phyloP scores from a whole-genome alignment of 2,888 invertebrate genomes.

The Trachelus stipa region DNA sequence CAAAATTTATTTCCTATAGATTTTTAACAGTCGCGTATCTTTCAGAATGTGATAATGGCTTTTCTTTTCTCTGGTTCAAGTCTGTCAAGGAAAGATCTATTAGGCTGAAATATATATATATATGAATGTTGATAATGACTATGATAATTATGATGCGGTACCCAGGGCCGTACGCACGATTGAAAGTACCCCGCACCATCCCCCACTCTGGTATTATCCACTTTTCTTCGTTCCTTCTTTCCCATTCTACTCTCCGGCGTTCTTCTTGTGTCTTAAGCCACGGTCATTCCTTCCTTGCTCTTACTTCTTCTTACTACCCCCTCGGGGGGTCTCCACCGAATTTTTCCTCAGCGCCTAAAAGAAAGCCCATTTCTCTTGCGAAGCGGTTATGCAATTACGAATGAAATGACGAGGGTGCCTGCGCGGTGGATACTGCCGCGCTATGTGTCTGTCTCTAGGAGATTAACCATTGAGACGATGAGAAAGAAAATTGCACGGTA shows the following conservation, averaged over 20 bases:
- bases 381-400: constrained; percentile 4
- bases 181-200: background rate
- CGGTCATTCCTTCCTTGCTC: background rate
- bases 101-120: background rate
- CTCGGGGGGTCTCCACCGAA: background rate
- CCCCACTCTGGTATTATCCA: background rate
- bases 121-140: background rate
- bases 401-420: constrained; percentile 2
- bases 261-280: background rate
- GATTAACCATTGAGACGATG: constrained; percentile 6
- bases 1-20: background rate
- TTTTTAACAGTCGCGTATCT: background rate
- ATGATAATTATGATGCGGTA: background rate
- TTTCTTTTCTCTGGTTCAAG: background rate
- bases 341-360: background rate
- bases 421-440: background rate
- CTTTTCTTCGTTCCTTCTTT: background rate
- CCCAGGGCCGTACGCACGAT: background rate
- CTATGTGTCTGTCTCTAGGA: background rate
- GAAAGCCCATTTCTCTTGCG: background rate
- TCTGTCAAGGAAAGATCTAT: background rate
- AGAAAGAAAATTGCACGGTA: constrained; percentile 7
- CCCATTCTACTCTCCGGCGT: background rate
- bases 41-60: background rate
- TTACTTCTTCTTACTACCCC: background rate